Conservation (phyloP, 2,888 invertebrate genomes). For the Fragum whitleyi region DNA sequence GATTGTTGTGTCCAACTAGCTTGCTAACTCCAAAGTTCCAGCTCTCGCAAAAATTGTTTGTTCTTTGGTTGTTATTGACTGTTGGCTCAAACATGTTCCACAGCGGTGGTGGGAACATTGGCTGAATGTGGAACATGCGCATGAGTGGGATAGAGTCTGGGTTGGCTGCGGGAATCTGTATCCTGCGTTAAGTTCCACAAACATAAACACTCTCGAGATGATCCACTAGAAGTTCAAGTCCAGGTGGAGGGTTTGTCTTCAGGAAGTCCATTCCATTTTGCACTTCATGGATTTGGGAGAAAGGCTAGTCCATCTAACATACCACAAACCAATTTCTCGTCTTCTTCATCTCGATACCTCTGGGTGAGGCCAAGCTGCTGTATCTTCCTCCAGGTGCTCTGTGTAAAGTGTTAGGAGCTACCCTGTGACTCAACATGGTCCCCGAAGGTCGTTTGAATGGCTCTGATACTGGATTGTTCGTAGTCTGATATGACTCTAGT, state of each 20-base stretch:
- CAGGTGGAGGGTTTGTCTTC: neutral
- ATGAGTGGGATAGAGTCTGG: neutral
- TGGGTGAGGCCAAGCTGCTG: constrained; percentile 8
- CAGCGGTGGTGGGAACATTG: neutral
- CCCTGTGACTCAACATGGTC: constrained; percentile 8
- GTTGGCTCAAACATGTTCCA: constrained; percentile 29
- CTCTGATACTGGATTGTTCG: constrained; percentile 16
- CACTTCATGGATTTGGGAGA: constrained; percentile 1
- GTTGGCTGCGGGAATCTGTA: neutral
- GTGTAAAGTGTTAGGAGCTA: constrained; percentile 27
- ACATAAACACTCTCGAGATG: constrained; percentile 24
- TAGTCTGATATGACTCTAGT: constrained; percentile 22
- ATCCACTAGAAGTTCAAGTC: neutral
- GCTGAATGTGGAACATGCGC: neutral
- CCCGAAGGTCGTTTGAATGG: constrained; percentile 22
- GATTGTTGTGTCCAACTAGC: constrained; percentile 15
- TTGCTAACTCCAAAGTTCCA: constrained; percentile 17
- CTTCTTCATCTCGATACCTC: constrained; percentile 10
- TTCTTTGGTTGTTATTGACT: neutral
- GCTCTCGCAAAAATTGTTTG: constrained; percentile 25
- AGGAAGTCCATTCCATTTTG: constrained; percentile 14
- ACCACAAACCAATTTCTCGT: constrained; percentile 20
- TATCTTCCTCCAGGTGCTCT: constrained; percentile 31
- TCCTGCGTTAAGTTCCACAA: constrained; percentile 4
- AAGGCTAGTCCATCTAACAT: constrained; percentile 33